phyloP scores from a whole-genome alignment of 2,888 invertebrate genomes.

The Sipha maydis region DNA sequence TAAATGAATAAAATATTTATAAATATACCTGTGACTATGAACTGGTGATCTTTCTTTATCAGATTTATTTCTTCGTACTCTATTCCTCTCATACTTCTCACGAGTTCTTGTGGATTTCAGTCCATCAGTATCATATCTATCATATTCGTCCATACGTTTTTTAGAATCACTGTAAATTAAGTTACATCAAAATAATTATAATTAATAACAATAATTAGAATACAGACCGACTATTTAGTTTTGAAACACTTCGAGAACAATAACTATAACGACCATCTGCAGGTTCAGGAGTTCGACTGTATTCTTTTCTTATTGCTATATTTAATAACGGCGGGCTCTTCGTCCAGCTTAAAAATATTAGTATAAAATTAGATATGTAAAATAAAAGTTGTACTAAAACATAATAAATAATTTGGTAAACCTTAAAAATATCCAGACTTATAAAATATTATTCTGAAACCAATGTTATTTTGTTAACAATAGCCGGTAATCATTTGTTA shows the following conservation, averaged over 20 bases:
- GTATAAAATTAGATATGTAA: conserved; percentile 9
- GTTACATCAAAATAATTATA: background rate
- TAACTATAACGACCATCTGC: conserved; percentile 24
- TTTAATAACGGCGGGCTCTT: conserved; percentile 51
- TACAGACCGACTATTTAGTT: conserved; percentile 42
- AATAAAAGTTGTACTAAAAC: background rate
- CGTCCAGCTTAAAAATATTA: conserved; percentile 50
- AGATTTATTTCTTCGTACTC: conserved; percentile 32
- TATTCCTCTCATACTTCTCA: conserved; percentile 26
- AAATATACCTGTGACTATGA: conserved; percentile 43
- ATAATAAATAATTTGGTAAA: conserved; percentile 20
- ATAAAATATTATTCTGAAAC: conserved; percentile 6
- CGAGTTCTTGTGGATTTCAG: conserved; percentile 16
- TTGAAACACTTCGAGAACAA: conserved; percentile 31
- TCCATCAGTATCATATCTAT: conserved; percentile 4
- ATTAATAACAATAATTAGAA: conserved; percentile 6
- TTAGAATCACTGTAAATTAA: conserved; percentile 32
- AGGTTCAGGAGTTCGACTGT: conserved; percentile 39
- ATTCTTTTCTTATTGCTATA: conserved; percentile 44
- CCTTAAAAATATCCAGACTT: background rate
- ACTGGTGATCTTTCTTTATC: conserved; percentile 32
- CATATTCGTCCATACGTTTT: conserved; percentile 43
- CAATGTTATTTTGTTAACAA: conserved; percentile 40
- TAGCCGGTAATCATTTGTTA: conserved; percentile 29
- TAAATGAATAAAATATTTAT: background rate